A percentile compares a stretch with the other conserved stretches of the same genome.
Evolutionary conservation across 1,140 invertebrate genomes (phyloP).

Genomic region (Drosophila kikkawai): DNA sequence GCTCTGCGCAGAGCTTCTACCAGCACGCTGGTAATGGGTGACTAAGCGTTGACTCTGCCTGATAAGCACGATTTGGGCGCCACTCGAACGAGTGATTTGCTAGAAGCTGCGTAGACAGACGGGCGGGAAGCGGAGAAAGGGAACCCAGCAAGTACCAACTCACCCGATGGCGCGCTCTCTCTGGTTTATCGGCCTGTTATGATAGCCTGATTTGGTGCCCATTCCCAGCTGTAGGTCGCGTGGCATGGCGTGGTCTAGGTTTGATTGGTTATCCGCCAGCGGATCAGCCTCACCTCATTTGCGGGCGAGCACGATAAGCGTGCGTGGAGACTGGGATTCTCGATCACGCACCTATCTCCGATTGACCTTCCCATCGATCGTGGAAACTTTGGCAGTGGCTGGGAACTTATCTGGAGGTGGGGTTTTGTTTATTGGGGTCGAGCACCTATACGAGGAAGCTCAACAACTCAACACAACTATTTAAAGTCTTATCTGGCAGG

Average conservation of each 20-base stretch:
- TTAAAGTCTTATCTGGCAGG: not conserved
- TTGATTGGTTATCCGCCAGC: constrained; percentile 27
- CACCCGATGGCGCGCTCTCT: constrained; percentile 12
- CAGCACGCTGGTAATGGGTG: constrained; percentile 42
- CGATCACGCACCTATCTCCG: constrained; percentile 35
- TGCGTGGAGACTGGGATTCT: constrained; percentile 36
- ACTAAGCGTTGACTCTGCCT: constrained; percentile 32
- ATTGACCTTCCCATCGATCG: constrained; percentile 35
- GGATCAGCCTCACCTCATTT: constrained; percentile 38
- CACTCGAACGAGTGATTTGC: constrained; percentile 28
- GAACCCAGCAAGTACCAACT: not conserved
- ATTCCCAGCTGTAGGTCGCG: constrained; percentile 33
- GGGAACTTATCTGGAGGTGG: constrained; percentile 9
- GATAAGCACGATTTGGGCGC: constrained; percentile 47
- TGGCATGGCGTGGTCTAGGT: constrained; percentile 46
- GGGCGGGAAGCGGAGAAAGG: constrained; percentile 5
- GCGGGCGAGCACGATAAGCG: constrained; percentile 33
- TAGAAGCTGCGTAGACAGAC: constrained; percentile 20
- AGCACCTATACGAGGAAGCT: not conserved
- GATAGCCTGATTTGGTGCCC: constrained; percentile 16
- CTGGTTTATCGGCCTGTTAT: constrained; percentile 17
- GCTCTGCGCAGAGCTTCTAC: not conserved
- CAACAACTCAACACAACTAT: not conserved
- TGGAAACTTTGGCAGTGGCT: not conserved
- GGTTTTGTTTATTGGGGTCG: constrained; percentile 7